Conservation (phyloP, 2,888 invertebrate species). For the Drosophila flavopinicola region DNA sequence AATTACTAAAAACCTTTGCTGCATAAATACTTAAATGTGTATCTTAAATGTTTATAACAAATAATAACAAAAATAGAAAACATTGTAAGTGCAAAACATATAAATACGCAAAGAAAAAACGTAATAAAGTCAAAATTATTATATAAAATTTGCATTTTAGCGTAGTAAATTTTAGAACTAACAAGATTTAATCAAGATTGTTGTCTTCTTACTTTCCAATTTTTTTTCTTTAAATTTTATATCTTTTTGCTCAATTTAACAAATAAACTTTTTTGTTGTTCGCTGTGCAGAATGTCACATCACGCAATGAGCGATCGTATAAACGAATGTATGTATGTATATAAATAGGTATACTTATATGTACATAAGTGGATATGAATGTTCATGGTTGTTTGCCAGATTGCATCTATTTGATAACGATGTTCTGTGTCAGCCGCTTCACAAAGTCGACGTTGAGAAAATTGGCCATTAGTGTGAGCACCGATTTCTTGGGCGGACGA, state of each 20-base stretch:
- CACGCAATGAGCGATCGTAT: conserved; percentile 24
- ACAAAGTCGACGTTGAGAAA: conserved; percentile 84
- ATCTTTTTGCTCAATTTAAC: too few relatives aligned
- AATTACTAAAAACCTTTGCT: background rate
- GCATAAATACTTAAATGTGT: background rate
- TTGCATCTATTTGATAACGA: conserved; percentile 80
- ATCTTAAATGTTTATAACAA: background rate
- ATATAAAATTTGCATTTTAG: too few relatives aligned
- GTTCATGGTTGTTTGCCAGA: conserved; percentile 5
- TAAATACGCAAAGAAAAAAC: too few relatives aligned
- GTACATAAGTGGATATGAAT: too few relatives aligned
- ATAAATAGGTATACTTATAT: background rate
- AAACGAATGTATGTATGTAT: conserved; percentile 23
- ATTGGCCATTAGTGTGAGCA: conserved; percentile 88
- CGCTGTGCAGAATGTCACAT: too few relatives aligned
- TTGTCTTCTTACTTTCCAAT: too few relatives aligned
- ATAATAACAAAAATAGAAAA: conserved; percentile 6
- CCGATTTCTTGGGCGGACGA: conserved; percentile 89
- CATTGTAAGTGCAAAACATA: conserved; percentile 3
- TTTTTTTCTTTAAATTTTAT: too few relatives aligned
- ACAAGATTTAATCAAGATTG: too few relatives aligned
- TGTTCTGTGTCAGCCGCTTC: conserved; percentile 83
- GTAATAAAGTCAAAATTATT: too few relatives aligned
- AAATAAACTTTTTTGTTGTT: conserved; percentile 1
- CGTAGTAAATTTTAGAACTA: too few relatives aligned